Evolutionary conservation across 2,888 invertebrate species (phyloP), one percentile per base, ranked within the genome.

Genomic region (Catocala nupta): DNA sequence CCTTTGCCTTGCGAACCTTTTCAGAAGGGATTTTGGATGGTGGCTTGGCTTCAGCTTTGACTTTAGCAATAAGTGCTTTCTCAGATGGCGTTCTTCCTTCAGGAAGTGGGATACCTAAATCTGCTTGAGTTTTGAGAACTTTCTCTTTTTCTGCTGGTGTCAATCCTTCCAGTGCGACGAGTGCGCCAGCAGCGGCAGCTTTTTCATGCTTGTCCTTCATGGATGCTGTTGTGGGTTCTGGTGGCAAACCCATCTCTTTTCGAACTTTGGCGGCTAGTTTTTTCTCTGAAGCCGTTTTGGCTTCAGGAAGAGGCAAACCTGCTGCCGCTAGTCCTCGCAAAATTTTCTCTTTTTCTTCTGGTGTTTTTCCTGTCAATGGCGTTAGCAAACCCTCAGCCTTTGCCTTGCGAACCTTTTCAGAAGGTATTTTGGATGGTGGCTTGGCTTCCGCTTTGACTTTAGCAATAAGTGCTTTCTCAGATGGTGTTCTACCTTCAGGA

Each of bases 281-380:
- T 25, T 49, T 68, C 39, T 68, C 84, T 0, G 84, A 82, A 6
- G 75, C 36, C 0, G 84, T 81, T 48, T 70, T 55, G 0, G 81
- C 82, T 59, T 75, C 70, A 0, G 84, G 84, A 1, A 85, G 58
- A 5, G 80, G 73, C 44, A 81, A 11, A 5, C 82, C 81, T 51
- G 68, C 13, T 44, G 59, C 57, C 8, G 68, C 75, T 57, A 75
- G 65, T 4, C 62, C 69, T 49, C 43, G 64, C 33, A 85, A 50
- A 42, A 80, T 67, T 5, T 62, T 73, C 64, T 75, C 71, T 53
- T 82, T 82, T 39, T 80, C 48, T 43, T 60, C 25, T 0, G 55
- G 33, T 2, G 73, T 53, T 54, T 81, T 81, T 0, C 81, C 81
- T 63, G n/a, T n/a, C 7, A 71, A 36, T 0, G 71, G 58, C 5